Conservation (phyloP, 2,888 invertebrate species). For the Rhyacophila evoluta region DNA sequence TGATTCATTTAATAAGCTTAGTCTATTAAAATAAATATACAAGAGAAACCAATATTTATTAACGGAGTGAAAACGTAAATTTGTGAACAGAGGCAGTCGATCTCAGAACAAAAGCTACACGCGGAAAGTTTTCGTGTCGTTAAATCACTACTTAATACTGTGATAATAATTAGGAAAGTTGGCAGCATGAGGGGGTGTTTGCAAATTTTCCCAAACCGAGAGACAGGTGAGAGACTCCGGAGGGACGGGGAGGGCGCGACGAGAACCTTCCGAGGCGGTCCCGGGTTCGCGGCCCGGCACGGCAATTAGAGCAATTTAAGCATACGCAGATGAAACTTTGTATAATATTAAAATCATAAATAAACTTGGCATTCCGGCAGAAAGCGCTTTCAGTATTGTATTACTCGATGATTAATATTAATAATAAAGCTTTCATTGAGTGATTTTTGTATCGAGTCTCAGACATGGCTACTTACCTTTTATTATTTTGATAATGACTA, state of each 20-base stretch:
- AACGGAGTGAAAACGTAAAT: background rate
- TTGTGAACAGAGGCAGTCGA: background rate
- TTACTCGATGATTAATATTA: too few relatives aligned
- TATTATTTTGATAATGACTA: too few relatives aligned
- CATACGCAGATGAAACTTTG: slow-evolving; percentile 36
- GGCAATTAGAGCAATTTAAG: slow-evolving; percentile 43
- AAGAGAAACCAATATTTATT: too few relatives aligned
- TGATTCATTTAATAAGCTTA: too few relatives aligned
- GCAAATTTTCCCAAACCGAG: background rate
- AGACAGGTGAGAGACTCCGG: background rate
- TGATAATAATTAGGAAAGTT: slow-evolving; percentile 22
- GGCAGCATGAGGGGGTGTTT: slow-evolving; percentile 10
- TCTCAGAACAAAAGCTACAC: slow-evolving; percentile 2
- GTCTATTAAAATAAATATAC: too few relatives aligned
- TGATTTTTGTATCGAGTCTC: too few relatives aligned
- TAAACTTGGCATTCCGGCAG: background rate
- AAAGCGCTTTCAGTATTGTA: background rate
- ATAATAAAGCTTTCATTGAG: too few relatives aligned
- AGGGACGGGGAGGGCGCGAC: background rate
- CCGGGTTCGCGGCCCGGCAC: slow-evolving; percentile 15
- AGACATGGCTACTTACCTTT: too few relatives aligned
- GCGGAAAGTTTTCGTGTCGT: slow-evolving; percentile 9
- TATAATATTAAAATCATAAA: slow-evolving; percentile 48
- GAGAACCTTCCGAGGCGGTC: background rate
- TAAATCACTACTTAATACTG: slow-evolving; percentile 24